These are phyloP conservation scores for Micromussa lordhowensis DNA, from an alignment of 92 coral and sea anemone species.

Conservation along the genomic window DNA sequence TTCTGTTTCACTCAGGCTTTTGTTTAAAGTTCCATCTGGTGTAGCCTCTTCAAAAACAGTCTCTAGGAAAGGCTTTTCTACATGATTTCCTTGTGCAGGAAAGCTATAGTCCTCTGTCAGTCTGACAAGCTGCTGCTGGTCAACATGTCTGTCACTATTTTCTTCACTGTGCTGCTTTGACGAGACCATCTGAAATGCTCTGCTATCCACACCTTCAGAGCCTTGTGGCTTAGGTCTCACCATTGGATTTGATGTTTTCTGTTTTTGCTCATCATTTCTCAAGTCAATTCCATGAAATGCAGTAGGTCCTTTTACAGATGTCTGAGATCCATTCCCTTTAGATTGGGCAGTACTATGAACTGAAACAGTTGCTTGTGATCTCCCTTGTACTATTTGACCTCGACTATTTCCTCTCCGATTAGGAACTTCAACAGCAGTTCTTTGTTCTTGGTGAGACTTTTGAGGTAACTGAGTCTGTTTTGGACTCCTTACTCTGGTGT, in stretches of 20 bases:
- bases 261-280: background rate
- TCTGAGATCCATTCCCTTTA: background rate
- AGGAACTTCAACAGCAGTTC: slow-evolving; percentile 2
- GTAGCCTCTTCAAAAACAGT: slow-evolving; percentile 41
- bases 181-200: background rate
- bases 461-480: background rate
- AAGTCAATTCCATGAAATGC: background rate
- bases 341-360: background rate
- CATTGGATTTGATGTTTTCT: background rate
- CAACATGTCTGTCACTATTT: background rate
- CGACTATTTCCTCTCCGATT: background rate
- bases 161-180: background rate
- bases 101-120: background rate
- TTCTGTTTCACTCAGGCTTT: slow-evolving; percentile 13
- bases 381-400: background rate
- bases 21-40: slow-evolving; percentile 19
- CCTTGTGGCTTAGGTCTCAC: background rate
- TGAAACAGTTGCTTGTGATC: background rate
- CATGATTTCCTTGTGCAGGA: background rate
- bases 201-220: background rate
- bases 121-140: background rate
- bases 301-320: background rate
- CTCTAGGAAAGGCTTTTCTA: slow-evolving; percentile 8
- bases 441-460: background rate
- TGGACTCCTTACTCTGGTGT: background rate